Percentiles rank a stretch among this genome's conserved stretches.
These are phyloP conservation scores for Brachymystax lenok DNA, from an alignment of 2,797 vertebrate species.

Conservation along the genomic window DNA sequence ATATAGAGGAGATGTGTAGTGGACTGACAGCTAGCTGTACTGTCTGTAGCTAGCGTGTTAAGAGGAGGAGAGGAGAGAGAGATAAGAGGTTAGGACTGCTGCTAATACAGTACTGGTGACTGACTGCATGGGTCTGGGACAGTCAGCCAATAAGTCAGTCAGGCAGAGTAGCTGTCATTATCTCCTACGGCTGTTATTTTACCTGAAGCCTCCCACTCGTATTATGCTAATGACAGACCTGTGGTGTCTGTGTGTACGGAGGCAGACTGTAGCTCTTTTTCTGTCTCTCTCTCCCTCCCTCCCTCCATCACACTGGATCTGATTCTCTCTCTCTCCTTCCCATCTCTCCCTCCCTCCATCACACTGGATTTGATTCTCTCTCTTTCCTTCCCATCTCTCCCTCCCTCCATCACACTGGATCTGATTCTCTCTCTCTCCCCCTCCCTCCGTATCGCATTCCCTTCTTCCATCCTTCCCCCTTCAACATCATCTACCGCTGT, in stretches of 20 bases:
- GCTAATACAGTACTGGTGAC: conserved; percentile 42
- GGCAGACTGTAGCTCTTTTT: conserved; percentile 65
- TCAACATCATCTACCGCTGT: conserved; percentile 15
- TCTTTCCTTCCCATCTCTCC: no score
- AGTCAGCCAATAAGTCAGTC: not conserved
- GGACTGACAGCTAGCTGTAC: not conserved
- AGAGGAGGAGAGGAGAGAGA: conserved; percentile 4
- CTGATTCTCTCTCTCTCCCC: conserved; percentile 17
- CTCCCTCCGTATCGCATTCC: conserved; percentile 38
- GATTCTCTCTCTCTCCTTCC: no score
- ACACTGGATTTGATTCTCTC: no score
- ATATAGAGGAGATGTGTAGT: not conserved
- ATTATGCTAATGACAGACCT: conserved; percentile 66
- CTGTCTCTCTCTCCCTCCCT: conserved; percentile 7
- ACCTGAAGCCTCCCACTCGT: conserved; percentile 54
- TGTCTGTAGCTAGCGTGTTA: not conserved
- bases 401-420: no score
- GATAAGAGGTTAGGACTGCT: not conserved
- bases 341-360: no score
- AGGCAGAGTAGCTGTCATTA: conserved; percentile 62
- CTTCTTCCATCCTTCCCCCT: conserved; percentile 34
- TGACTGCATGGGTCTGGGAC: no score
- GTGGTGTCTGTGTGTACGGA: conserved; percentile 40
- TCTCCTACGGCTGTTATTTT: conserved; percentile 55
- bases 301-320: no score